Evolutionary conservation across 2,888 invertebrate genomes (phyloP).

Genomic region (Dynastes tityus): DNA sequence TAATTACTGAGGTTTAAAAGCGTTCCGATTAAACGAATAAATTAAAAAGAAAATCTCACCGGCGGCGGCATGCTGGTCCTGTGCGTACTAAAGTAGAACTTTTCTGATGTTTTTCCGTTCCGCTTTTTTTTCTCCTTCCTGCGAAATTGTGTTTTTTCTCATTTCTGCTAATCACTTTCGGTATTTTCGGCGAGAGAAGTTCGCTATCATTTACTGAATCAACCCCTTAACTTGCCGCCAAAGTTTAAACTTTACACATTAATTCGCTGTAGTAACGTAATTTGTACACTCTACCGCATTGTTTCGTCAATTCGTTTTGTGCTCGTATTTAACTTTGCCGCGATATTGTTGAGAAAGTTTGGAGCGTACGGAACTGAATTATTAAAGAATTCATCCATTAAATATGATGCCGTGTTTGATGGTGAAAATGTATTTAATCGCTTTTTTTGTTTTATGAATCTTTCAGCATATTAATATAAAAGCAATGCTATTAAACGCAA

Average conservation of each 20-base stretch:
- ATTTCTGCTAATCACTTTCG: too few relatives aligned
- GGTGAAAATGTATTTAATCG: too few relatives aligned
- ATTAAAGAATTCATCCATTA: slow-evolving; percentile 2
- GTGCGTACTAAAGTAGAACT: too few relatives aligned
- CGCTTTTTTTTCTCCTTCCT: too few relatives aligned
- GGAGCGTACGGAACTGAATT: neutral
- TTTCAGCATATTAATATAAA: too few relatives aligned
- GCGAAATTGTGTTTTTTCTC: too few relatives aligned
- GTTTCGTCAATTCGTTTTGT: slow-evolving; percentile 7
- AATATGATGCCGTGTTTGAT: neutral
- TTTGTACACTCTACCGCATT: neutral
- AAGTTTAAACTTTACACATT: slow-evolving; percentile 7
- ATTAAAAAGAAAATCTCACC: slow-evolving; percentile 1
- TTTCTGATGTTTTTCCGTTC: too few relatives aligned
- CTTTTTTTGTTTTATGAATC: too few relatives aligned
- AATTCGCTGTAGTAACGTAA: slow-evolving; percentile 8
- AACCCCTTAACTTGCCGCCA: slow-evolving; percentile 7
- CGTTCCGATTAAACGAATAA: slow-evolving; percentile 12
- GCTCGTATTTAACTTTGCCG: neutral
- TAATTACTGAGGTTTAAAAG: slow-evolving; percentile 1
- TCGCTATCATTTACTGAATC: slow-evolving; percentile 1
- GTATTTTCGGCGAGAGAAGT: slow-evolving; percentile 5
- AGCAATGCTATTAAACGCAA: too few relatives aligned
- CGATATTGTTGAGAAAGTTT: slow-evolving; percentile 5
- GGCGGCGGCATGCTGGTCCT: too few relatives aligned